Evolutionary conservation across 2,888 invertebrate genomes (phyloP).

Genomic region (Phyllotreta striolata): DNA sequence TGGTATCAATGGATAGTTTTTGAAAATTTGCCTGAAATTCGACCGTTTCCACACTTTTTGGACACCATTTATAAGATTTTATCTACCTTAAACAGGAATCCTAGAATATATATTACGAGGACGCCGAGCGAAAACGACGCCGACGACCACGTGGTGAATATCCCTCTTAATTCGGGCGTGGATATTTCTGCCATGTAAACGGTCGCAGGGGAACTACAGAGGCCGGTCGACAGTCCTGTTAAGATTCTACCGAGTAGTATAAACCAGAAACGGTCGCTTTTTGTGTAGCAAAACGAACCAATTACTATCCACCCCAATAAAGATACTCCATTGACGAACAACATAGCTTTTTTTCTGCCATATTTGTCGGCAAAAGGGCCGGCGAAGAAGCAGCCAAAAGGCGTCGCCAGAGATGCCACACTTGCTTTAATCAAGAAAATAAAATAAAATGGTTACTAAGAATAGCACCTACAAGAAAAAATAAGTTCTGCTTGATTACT

Average conservation of each 20-base stretch:
- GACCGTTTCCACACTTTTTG: too few relatives aligned
- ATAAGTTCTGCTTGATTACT: too few relatives aligned
- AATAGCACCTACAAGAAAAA: too few relatives aligned
- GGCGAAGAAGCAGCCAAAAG: slow-evolving; percentile 65
- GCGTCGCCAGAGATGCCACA: slow-evolving; percentile 64
- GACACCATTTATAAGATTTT: slow-evolving; percentile 6
- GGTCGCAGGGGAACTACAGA: slow-evolving; percentile 65
- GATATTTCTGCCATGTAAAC: slow-evolving; percentile 67
- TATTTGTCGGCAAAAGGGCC: slow-evolving; percentile 64
- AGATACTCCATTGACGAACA: slow-evolving; percentile 62
- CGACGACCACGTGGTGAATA: slow-evolving; percentile 66
- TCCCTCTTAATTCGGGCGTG: slow-evolving; percentile 60
- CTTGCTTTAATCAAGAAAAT: slow-evolving; percentile 60
- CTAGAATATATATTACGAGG: slow-evolving; percentile 64
- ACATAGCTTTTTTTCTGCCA: slow-evolving; percentile 63
- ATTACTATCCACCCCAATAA: slow-evolving; percentile 65
- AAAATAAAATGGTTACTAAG: too few relatives aligned
- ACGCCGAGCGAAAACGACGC: slow-evolving; percentile 64
- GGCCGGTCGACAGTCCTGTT: slow-evolving; percentile 63
- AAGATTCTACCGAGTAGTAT: slow-evolving; percentile 62
- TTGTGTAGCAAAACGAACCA: slow-evolving; percentile 56
- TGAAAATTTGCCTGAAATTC: too few relatives aligned
- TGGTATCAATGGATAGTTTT: too few relatives aligned
- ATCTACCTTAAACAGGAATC: slow-evolving; percentile 62
- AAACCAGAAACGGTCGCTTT: slow-evolving; percentile 51